phyloP scores from a whole-genome alignment of 2,797 vertebrate species.

The Hyperoplus lanceolatus region DNA sequence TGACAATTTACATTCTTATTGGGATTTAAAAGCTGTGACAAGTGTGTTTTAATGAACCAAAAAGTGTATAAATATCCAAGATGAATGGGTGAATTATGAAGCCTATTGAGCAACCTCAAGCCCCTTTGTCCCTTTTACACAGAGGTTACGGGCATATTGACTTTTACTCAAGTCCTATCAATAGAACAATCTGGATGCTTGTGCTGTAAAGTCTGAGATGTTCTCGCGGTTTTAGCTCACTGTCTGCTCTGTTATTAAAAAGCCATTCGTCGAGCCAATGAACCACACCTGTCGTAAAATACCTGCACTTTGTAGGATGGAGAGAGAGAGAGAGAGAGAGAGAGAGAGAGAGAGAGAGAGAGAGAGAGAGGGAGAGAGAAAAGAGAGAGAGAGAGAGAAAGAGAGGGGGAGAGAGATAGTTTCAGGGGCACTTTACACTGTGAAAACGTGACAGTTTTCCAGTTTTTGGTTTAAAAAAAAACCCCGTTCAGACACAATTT shows the following conservation, averaged over 20 bases:
- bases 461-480: no score
- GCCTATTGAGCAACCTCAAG: neutral
- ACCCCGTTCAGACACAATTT: no score
- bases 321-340: no score
- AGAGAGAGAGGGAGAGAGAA: no score
- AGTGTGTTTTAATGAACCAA: neutral
- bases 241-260: slow-evolving; percentile 32
- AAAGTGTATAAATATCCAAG: neutral
- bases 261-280: slow-evolving; percentile 7
- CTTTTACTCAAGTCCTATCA: neutral
- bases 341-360: neutral
- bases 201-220: slow-evolving; percentile 15
- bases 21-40: neutral
- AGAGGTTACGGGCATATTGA: neutral
- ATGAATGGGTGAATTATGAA: neutral
- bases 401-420: neutral
- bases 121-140: neutral
- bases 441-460: no score
- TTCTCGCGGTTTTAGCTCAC: slow-evolving; percentile 10
- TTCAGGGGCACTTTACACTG: no score
- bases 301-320: neutral
- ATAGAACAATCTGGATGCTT: neutral
- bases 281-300: slow-evolving; percentile 50
- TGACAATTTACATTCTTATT: no score
- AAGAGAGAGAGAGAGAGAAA: neutral